These are phyloP conservation scores for Matsumyia berberina DNA, from an alignment of 2,888 invertebrate species.

Conservation along the genomic window DNA sequence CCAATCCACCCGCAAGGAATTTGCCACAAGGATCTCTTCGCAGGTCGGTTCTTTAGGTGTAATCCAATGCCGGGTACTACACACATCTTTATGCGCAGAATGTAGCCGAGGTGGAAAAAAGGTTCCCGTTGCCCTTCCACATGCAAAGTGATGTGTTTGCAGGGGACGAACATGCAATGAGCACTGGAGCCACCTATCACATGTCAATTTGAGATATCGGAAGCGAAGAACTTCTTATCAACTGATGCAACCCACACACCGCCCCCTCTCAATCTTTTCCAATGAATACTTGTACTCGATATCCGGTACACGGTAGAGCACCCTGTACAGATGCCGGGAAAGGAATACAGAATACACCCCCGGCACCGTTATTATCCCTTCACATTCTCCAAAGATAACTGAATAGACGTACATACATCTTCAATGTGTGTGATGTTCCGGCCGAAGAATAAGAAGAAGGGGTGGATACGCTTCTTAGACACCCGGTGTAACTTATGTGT, in stretches of 20 bases:
- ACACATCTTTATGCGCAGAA: slow-evolving; percentile 11
- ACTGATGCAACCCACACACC: slow-evolving; percentile 40
- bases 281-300: slow-evolving; percentile 58
- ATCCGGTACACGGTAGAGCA: slow-evolving; percentile 50
- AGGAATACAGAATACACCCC: slow-evolving; percentile 28
- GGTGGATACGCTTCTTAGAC: not conserved
- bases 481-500: slow-evolving; percentile 17
- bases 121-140: not conserved
- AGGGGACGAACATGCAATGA: not conserved
- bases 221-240: slow-evolving; percentile 56
- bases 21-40: slow-evolving; percentile 17
- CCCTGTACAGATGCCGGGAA: slow-evolving; percentile 8
- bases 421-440: slow-evolving; percentile 57
- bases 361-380: slow-evolving; percentile 33
- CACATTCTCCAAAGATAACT: slow-evolving; percentile 37
- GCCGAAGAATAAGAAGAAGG: slow-evolving; percentile 25
- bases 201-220: slow-evolving; percentile 68
- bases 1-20: slow-evolving; percentile 24
- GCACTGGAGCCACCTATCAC: slow-evolving; percentile 47
- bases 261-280: slow-evolving; percentile 31
- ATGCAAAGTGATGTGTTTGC: slow-evolving; percentile 20
- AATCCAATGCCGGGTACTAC: not conserved
- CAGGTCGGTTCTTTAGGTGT: not conserved
- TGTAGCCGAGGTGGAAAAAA: slow-evolving; percentile 1
- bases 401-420: slow-evolving; percentile 46